Base-by-base conservation (phyloP, 2,797 vertebrate genomes). In the Hozukius guyotensis region DNA sequence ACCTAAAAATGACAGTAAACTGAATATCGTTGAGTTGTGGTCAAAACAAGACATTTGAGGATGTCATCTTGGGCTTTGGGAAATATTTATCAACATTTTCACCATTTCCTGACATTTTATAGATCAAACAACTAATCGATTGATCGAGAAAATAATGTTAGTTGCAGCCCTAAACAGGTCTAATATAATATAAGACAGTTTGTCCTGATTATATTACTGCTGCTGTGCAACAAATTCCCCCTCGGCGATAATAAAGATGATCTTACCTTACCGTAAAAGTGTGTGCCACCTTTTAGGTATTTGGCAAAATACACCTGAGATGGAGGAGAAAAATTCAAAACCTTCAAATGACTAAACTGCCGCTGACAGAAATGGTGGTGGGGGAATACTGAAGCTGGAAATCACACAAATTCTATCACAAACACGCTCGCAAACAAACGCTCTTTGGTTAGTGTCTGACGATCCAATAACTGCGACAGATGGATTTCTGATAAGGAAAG, bases 381-480 rank as follows among this genome's bases (percentile, higher is more conserved):
- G 12, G 16, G 38, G 24, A 71, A 25, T 38, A 9, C 16, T 34
- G 16, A 27, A 70, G 12, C 27, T 34, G 22, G 22, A 70, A 80
- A 61, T 24, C 10, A n/a, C 27, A 75, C 27, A 7, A 55, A 49
- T 60, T 36, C 5, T 66, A 9, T 42, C 52, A 61, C 12, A n/a
- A 57, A 80, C 57, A 64, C 14, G 8, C 34, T 52, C 38, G 52
- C 12, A 24, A 57, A 80, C 53, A 64, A 38, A 38, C 22, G 14
- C 62, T 64, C 22, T 38, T 42, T 64, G 22, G 36, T 14, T 25
- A 5, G 22, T 49, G 56, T 75, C 59, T 77, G 73, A 70, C 8
- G 4, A 81, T 85, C 69, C 79, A 75, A 77, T 78, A 67, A 55
- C 63, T 61, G 52, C 36, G 63, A 75, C 76, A 71, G 80, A 86